Percentiles rank a stretch among this genome's conserved stretches.
Evolutionary conservation across 2,113 vertebrate genomes (phyloP).

Genomic region (Catagonus wagneri): DNA sequence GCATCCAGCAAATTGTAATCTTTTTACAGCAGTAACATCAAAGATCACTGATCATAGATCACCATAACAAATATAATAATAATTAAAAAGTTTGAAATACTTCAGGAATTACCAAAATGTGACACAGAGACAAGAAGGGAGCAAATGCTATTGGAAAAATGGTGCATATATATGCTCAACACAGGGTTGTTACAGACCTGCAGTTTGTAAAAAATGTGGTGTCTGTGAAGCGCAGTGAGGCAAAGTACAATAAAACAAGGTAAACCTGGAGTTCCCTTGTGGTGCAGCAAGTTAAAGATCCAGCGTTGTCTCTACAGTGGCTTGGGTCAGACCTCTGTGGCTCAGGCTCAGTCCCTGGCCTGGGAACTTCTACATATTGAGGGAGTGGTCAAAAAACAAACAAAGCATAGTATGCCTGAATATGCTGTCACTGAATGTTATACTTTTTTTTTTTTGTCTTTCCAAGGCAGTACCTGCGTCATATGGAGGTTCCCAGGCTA

Average conservation of each 20-base stretch:
- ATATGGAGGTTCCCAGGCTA: too few relatives aligned
- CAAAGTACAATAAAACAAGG: background rate
- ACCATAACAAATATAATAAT: background rate
- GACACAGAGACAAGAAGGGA: background rate
- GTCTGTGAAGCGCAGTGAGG: background rate
- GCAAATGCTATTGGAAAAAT: background rate
- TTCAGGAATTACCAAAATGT: background rate
- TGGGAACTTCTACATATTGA: too few relatives aligned
- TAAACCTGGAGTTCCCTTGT: background rate
- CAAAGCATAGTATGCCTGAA: too few relatives aligned
- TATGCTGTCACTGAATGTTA: background rate
- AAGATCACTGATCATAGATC: background rate
- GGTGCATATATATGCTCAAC: background rate
- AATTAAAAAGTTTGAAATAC: background rate
- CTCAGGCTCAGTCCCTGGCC: too few relatives aligned
- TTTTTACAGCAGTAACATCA: background rate
- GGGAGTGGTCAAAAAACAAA: too few relatives aligned
- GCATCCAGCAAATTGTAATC: background rate
- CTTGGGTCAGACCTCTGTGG: too few relatives aligned
- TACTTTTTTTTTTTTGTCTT: background rate
- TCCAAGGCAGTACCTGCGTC: too few relatives aligned
- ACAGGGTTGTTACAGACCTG: background rate
- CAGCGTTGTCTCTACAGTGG: too few relatives aligned
- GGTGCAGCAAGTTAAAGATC: too few relatives aligned
- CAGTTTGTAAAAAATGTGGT: background rate